Conservation (phyloP, 2,888 invertebrate species). For the Dinocampus coccinellae region DNA sequence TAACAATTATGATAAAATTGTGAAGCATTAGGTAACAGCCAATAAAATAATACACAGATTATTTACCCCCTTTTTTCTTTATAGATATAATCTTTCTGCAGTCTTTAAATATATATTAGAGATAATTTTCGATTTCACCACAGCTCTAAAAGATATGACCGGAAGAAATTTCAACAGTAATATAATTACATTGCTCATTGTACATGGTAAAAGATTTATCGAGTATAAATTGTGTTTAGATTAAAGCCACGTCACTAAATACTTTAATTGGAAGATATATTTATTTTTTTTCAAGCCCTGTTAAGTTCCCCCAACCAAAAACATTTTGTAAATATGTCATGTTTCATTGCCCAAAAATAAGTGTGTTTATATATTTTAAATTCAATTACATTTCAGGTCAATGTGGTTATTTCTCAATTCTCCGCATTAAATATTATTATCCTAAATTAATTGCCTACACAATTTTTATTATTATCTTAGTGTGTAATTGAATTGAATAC, state of each 20-base stretch:
- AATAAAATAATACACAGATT: slow-evolving; percentile 10
- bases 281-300: neutral
- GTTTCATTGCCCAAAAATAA: slow-evolving; percentile 34
- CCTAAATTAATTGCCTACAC: neutral
- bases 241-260: slow-evolving; percentile 11
- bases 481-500: slow-evolving; percentile 44
- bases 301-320: slow-evolving; percentile 36
- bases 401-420: slow-evolving; percentile 17
- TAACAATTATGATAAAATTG: neutral
- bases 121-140: neutral
- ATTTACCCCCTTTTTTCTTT: neutral
- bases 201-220: slow-evolving; percentile 6
- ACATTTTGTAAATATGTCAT: slow-evolving; percentile 35
- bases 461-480: slow-evolving; percentile 27
- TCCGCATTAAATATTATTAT: neutral
- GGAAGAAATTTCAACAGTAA: slow-evolving; percentile 9
- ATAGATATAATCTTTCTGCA: neutral
- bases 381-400: slow-evolving; percentile 31
- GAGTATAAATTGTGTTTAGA: neutral
- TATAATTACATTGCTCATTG: slow-evolving; percentile 4
- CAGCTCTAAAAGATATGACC: neutral
- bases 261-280: slow-evolving; percentile 7
- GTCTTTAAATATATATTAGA: neutral
- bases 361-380: slow-evolving; percentile 24
- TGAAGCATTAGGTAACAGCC: neutral